A percentile compares a stretch with the other conserved stretches of the same genome.
phyloP scores from a whole-genome alignment of 2,113 vertebrate species.

The Heloderma charlesbogerti region DNA sequence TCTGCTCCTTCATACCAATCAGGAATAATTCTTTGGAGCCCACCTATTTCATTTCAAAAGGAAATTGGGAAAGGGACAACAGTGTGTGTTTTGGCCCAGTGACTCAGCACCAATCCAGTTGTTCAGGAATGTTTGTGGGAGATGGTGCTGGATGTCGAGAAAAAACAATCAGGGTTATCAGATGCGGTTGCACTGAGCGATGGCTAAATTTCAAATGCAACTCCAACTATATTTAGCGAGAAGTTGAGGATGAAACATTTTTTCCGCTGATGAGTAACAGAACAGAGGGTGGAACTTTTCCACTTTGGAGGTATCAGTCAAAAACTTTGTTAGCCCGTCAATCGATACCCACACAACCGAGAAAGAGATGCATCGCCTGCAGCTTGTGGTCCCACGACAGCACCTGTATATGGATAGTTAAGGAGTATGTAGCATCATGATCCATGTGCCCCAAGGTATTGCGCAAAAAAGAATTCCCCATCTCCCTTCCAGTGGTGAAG shows the following conservation, averaged over 20 bases:
- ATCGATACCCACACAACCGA: constrained; percentile 37
- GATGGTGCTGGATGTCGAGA: not conserved
- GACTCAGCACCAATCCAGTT: not conserved
- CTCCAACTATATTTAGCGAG: constrained; percentile 46
- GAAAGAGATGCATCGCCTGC: constrained; percentile 21
- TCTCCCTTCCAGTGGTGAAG: constrained; percentile 11
- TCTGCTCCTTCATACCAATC: not conserved
- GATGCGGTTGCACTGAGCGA: not conserved
- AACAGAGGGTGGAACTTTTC: constrained; percentile 47
- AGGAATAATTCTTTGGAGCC: not conserved
- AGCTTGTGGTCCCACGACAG: constrained; percentile 43
- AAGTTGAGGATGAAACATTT: constrained; percentile 41
- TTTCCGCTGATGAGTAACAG: constrained; percentile 27
- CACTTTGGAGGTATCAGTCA: constrained; percentile 61
- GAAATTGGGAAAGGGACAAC: not conserved
- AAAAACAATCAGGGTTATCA: constrained; percentile 17
- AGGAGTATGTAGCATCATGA: constrained; percentile 21
- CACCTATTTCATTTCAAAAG: not conserved
- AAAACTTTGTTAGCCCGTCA: constrained; percentile 57
- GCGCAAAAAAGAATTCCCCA: constrained; percentile 8
- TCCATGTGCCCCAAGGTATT: constrained; percentile 5
- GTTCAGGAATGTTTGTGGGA: not conserved
- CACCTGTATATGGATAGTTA: constrained; percentile 32
- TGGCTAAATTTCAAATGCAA: constrained; percentile 19
- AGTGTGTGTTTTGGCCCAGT: not conserved